Evolutionary conservation across 2,113 vertebrate species (phyloP), one percentile per base, ranked within the genome.

Genomic region (Zonotrichia leucophrys): DNA sequence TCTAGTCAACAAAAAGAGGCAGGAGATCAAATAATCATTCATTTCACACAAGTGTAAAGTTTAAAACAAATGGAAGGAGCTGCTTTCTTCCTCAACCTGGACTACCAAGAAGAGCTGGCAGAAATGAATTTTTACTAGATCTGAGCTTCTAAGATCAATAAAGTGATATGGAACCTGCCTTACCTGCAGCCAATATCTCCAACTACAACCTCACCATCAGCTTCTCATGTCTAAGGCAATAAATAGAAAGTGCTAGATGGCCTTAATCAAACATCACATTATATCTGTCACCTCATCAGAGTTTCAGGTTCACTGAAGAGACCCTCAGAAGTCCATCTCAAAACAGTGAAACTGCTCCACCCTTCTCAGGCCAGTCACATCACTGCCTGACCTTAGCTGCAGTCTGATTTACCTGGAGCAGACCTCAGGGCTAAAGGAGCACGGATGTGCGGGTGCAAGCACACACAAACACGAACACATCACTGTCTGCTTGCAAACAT

Each of bases 391-490:
- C 33, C 13, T 33, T 18, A 58, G 7, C 0, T 59, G 11, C 30
- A 25, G 15, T 50, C 7, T 46, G 52, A 39, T 22, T 5, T 10
- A 28, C 21, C 39, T 42, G 75, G 39, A 88, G 18, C 24, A 68
- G 85, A 59, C 33, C 19, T 25, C 33, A 60, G 27, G 35, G 42
- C 12, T 64, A 60, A 77, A 76, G 15, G n/a, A 55, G 9, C 46
- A 27, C 0, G 0, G 2, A 0, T 2, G 2, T 60, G 30, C 15
- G 5, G 33, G 6, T 6, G 3, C 13, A 22, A 23, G 9, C 24
- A 14, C 7, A 2, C 22, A 17, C 11, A n/a, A 50, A 41, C 19
- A 20, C 0, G 28, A 49, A 49, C 23, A 18, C 1, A 1, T 5
- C 63, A 20, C 37, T 33, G 5, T 7, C 53, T 68, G 4, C 30